phyloP scores from a whole-genome alignment of 2,797 vertebrate genomes.

The Acanthurus tractus region DNA sequence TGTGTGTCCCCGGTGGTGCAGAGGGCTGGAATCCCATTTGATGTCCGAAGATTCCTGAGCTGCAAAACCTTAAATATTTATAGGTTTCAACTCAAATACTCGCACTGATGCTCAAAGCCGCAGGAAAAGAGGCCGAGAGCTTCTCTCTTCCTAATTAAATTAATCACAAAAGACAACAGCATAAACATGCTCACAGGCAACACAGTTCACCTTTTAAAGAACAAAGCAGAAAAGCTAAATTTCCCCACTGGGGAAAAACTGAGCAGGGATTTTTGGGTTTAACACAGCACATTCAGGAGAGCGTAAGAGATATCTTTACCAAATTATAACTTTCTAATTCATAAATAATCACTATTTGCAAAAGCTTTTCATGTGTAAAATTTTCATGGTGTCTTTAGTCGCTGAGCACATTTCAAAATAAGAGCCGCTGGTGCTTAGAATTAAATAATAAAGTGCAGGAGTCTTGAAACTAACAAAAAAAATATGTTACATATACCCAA shows the following conservation, averaged over 20 bases:
- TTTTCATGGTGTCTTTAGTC: not conserved
- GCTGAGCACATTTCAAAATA: slow-evolving; percentile 25
- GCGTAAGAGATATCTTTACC: not conserved
- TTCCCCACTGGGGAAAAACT: not conserved
- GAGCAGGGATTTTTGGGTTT: not conserved
- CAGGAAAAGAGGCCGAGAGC: slow-evolving; percentile 13
- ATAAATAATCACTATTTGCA: not conserved
- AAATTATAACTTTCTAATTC: not conserved
- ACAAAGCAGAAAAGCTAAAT: slow-evolving; percentile 24
- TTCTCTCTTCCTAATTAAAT: slow-evolving; percentile 33
- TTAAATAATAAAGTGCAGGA: not conserved
- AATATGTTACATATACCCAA: too few relatives aligned
- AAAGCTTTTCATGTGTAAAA: not conserved
- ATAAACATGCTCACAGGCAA: not conserved
- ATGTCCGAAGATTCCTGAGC: slow-evolving; percentile 55
- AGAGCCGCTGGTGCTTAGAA: not conserved
- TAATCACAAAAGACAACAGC: slow-evolving; percentile 9
- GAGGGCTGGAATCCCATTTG: slow-evolving; percentile 47
- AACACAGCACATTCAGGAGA: not conserved
- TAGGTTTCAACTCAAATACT: slow-evolving; percentile 36
- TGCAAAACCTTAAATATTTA: slow-evolving; percentile 70
- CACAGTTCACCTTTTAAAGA: slow-evolving; percentile 33
- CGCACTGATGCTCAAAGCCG: not conserved
- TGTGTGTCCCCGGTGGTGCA: slow-evolving; percentile 17
- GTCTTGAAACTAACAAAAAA: too few relatives aligned